Percentiles rank a stretch among this genome's conserved stretches.
Conservation (phyloP, 2,888 invertebrate species). For the Drosophila barbarae region DNA sequence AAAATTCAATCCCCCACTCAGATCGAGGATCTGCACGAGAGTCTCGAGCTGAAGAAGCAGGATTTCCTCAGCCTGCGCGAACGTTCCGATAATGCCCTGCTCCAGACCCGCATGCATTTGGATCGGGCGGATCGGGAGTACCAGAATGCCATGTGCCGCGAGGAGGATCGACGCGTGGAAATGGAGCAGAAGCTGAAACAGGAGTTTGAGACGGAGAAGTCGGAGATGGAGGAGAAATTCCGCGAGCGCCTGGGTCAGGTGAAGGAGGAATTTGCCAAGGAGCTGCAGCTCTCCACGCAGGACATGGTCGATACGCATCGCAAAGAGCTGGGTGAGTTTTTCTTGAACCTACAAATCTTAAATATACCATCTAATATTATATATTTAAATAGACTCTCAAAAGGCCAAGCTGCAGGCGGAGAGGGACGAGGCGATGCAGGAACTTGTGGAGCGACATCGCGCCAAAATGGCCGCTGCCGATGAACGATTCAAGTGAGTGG, state of each 20-base stretch:
- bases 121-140: slow-evolving; percentile 79
- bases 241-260: slow-evolving; percentile 82
- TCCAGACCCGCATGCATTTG: slow-evolving; percentile 79
- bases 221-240: slow-evolving; percentile 87
- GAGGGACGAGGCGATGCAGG: slow-evolving; percentile 81
- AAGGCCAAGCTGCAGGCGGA: slow-evolving; percentile 82
- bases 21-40: slow-evolving; percentile 85
- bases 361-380: not conserved
- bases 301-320: slow-evolving; percentile 84
- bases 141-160: slow-evolving; percentile 78
- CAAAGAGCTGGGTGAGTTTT: slow-evolving; percentile 83
- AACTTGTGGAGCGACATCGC: slow-evolving; percentile 81
- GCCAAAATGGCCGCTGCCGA: slow-evolving; percentile 78
- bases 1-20: slow-evolving; percentile 70
- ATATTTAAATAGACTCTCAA: slow-evolving; percentile 74
- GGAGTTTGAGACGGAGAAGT: slow-evolving; percentile 85
- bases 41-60: slow-evolving; percentile 80
- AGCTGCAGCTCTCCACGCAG: slow-evolving; percentile 81
- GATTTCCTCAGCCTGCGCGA: slow-evolving; percentile 78
- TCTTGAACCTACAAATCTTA: rapidly evolving
- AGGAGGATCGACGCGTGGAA: slow-evolving; percentile 77
- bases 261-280: slow-evolving; percentile 79
- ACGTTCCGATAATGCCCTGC: slow-evolving; percentile 82
- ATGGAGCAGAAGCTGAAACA: slow-evolving; percentile 73
- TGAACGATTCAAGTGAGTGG: slow-evolving; percentile 80